Evolutionary conservation across 2,888 invertebrate genomes (phyloP).

Genomic region (Phalera bucephala): DNA sequence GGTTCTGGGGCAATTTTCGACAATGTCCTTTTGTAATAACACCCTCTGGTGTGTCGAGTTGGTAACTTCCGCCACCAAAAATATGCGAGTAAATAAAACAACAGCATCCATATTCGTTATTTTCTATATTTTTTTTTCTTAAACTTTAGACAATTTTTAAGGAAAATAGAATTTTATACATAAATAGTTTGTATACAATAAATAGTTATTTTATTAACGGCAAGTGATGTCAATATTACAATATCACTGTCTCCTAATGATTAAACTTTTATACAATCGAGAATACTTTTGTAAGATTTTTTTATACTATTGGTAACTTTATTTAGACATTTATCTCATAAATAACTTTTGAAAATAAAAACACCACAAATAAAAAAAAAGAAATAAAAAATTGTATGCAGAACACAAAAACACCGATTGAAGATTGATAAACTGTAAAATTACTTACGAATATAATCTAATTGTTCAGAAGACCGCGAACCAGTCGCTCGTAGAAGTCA

Average conservation of each 20-base stretch:
- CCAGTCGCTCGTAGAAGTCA: conserved; percentile 64
- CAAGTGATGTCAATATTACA: conserved; percentile 56
- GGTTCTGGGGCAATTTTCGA: too few relatives aligned
- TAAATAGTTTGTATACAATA: conserved; percentile 48
- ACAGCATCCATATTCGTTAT: conserved; percentile 53
- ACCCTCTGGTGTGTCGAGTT: too few relatives aligned
- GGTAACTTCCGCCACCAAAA: too few relatives aligned
- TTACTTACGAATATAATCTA: conserved; percentile 33
- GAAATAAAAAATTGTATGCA: conserved; percentile 31
- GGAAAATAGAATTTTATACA: conserved; percentile 57
- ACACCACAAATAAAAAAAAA: conserved; percentile 59
- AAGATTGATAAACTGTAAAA: conserved; percentile 29
- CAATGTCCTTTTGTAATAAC: conserved; percentile 4
- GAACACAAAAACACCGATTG: conserved; percentile 35
- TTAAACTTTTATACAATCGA: conserved; percentile 33
- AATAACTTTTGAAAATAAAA: conserved; percentile 70
- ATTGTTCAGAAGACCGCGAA: conserved; percentile 58
- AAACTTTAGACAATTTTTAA: conserved; percentile 68
- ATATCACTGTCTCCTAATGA: conserved; percentile 33
- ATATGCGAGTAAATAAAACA: conserved; percentile 38
- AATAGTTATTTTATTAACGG: conserved; percentile 61
- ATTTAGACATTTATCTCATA: conserved; percentile 70
- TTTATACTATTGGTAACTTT: conserved; percentile 79
- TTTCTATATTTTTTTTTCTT: conserved; percentile 73
- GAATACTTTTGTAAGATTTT: conserved; percentile 35